Evolutionary conservation across 2,797 vertebrate species (phyloP).

Genomic region (Enteromius argenteus): DNA sequence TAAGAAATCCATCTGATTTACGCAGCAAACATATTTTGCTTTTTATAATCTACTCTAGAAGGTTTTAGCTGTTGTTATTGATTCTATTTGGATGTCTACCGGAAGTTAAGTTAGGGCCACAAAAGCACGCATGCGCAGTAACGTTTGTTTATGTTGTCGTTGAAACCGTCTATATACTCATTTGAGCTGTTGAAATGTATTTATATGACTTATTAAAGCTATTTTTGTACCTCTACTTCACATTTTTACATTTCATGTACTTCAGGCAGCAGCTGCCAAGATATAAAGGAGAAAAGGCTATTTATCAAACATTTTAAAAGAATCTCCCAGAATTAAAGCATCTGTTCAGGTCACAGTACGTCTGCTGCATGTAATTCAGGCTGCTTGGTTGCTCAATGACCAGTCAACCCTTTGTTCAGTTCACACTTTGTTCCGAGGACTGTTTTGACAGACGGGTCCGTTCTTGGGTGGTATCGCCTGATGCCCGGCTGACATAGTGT

Average conservation of each 20-base stretch:
- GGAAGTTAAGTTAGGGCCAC: no score
- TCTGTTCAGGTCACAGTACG: slow-evolving; percentile 1
- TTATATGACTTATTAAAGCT: slow-evolving; percentile 13
- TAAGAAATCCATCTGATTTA: no score
- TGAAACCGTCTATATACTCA: neutral
- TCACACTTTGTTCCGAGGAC: slow-evolving; percentile 14
- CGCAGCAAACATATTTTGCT: no score
- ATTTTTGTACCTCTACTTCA: slow-evolving; percentile 23
- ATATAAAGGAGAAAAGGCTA: neutral
- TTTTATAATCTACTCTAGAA: no score
- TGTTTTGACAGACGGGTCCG: slow-evolving; percentile 14
- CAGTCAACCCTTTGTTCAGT: slow-evolving; percentile 13
- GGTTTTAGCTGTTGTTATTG: no score
- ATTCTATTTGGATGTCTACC: no score
- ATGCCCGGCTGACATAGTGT: slow-evolving; percentile 20
- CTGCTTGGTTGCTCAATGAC: slow-evolving; percentile 19
- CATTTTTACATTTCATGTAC: neutral
- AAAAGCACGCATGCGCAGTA: no score
- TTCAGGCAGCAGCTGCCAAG: neutral
- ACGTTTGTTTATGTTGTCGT: no score
- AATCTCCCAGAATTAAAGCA: neutral
- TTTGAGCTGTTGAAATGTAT: neutral
- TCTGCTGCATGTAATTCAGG: neutral
- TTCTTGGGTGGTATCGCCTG: slow-evolving; percentile 15
- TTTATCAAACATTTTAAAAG: neutral